phyloP scores from a whole-genome alignment of 2,797 vertebrate species.

The Melopsittacus undulatus region DNA sequence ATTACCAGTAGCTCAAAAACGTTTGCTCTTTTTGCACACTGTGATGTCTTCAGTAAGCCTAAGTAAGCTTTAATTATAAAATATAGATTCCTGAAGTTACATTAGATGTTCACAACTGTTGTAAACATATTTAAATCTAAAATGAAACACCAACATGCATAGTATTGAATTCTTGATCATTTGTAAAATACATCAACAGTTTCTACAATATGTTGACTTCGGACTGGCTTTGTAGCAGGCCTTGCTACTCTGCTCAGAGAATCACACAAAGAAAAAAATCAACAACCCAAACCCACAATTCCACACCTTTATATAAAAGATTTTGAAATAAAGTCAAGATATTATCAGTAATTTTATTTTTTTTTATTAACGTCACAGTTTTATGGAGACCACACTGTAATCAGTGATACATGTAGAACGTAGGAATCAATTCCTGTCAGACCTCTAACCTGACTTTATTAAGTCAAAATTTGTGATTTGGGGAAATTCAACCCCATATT shows the following conservation, averaged over 20 bases:
- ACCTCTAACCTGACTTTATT: background rate
- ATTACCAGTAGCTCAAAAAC: background rate
- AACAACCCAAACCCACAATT: background rate
- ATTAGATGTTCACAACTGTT: background rate
- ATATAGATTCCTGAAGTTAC: background rate
- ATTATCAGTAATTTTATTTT: background rate
- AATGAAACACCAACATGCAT: background rate
- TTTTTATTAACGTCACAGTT: background rate
- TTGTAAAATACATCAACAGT: background rate
- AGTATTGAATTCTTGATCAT: background rate
- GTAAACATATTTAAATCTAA: background rate
- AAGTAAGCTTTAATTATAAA: background rate
- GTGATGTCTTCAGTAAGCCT: background rate
- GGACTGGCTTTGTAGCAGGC: background rate
- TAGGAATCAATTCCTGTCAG: background rate
- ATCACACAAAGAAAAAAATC: background rate
- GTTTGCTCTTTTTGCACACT: background rate
- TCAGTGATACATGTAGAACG: background rate
- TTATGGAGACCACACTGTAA: background rate
- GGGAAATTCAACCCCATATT: background rate
- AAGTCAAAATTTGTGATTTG: background rate
- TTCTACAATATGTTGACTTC: background rate
- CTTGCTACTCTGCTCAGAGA: background rate
- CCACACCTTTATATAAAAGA: background rate
- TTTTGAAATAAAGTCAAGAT: background rate